A percentile compares a stretch with the other conserved stretches of the same genome.
Evolutionary conservation across 92 coral and sea anemone species (phyloP).

Genomic region (Phymanthus crucifer): DNA sequence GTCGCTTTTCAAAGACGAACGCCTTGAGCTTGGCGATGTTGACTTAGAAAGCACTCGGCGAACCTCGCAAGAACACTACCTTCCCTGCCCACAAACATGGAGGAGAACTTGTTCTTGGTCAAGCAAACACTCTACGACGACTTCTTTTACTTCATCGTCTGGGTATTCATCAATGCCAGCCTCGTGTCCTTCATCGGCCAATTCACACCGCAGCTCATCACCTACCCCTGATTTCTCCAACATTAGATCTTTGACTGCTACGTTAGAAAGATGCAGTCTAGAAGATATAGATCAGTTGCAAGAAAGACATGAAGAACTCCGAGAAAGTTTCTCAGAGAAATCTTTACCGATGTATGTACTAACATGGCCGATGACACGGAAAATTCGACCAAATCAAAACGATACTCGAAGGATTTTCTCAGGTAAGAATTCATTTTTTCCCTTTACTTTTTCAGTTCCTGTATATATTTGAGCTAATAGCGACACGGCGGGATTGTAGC

Average conservation of each 20-base stretch:
- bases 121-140: conserved; percentile 65
- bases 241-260: conserved; percentile 67
- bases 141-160: conserved; percentile 75
- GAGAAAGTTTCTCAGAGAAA: conserved; percentile 27
- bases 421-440: conserved; percentile 38
- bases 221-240: conserved; percentile 96
- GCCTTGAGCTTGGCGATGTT: conserved; percentile 6
- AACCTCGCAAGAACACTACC: conserved; percentile 31
- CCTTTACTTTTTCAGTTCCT: neutral
- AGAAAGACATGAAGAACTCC: conserved; percentile 36
- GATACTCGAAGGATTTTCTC: conserved; percentile 51
- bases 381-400: conserved; percentile 16
- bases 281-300: conserved; percentile 55
- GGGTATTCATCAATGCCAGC: conserved; percentile 94
- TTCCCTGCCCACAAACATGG: conserved; percentile 45
- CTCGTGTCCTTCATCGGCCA: conserved; percentile 95
- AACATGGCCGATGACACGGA: conserved; percentile 66
- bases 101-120: conserved; percentile 76
- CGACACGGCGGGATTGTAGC: neutral
- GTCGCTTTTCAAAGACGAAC: neutral
- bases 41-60: conserved; percentile 20
- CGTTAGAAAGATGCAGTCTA: conserved; percentile 62
- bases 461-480: neutral
- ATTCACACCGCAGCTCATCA: conserved; percentile 89
- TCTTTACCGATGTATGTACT: conserved; percentile 10